These are phyloP conservation scores for Thysanoteuthis rhombus DNA, from an alignment of 2,888 invertebrate genomes.

Conservation along the genomic window DNA sequence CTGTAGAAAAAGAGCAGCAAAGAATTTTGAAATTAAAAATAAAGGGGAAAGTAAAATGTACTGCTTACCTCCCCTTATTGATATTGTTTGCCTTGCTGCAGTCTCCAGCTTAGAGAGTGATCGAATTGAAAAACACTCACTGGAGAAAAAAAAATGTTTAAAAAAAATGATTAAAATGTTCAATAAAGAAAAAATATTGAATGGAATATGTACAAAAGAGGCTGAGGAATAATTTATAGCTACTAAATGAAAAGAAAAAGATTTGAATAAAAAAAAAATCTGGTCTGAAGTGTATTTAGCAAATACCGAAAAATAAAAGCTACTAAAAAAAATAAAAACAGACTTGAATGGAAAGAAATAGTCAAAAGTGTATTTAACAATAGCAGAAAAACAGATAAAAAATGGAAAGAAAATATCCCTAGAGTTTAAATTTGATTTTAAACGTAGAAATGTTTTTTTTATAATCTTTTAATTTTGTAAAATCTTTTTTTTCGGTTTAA, in stretches of 20 bases:
- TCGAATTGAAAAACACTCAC: neutral
- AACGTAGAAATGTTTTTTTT: too few relatives aligned
- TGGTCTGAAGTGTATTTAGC: too few relatives aligned
- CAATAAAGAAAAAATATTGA: neutral
- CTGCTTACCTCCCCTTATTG: neutral
- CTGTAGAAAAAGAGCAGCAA: neutral
- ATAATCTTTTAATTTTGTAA: too few relatives aligned
- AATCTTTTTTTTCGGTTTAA: too few relatives aligned
- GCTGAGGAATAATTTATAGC: too few relatives aligned
- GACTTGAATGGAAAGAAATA: neutral
- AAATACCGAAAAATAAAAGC: too few relatives aligned
- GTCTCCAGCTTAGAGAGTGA: neutral
- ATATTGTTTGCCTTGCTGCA: neutral
- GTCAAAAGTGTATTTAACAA: too few relatives aligned
- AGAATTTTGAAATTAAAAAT: neutral
- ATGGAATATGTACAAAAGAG: neutral
- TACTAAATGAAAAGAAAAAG: neutral
- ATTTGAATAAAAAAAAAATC: too few relatives aligned
- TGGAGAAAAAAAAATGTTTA: neutral
- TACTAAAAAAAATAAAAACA: too few relatives aligned
- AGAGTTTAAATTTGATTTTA: too few relatives aligned
- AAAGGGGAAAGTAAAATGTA: neutral
- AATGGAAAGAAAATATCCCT: too few relatives aligned
- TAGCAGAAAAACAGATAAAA: too few relatives aligned
- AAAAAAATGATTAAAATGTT: neutral